Evolutionary conservation across 1,140 invertebrate species (phyloP).

Genomic region (Hycleus phaleratus): DNA sequence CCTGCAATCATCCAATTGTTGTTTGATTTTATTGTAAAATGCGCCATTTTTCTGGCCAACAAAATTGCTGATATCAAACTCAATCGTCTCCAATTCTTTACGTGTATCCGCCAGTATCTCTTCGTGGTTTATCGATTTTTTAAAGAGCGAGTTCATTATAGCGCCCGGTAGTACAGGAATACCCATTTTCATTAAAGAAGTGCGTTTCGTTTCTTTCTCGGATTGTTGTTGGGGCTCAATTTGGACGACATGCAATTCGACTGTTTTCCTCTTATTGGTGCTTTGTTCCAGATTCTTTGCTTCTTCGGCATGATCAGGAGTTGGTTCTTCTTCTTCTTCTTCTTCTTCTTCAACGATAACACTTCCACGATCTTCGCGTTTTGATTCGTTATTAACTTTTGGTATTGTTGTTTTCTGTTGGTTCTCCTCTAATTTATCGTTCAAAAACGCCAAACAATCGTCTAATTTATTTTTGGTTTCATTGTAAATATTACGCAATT

Average conservation of each 20-base stretch:
- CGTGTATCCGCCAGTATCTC: constrained; percentile 18
- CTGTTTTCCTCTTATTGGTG: constrained; percentile 17
- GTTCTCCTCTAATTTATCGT: constrained; percentile 21
- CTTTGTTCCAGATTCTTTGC: no score
- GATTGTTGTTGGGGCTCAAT: constrained; percentile 14
- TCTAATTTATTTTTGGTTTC: constrained; percentile 18
- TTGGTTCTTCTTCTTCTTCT: neutral
- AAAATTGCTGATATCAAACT: constrained; percentile 26
- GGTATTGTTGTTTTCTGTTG: constrained; percentile 9
- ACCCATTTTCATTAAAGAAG: constrained; percentile 27
- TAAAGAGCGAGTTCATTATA: constrained; percentile 9
- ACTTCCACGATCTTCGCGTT: neutral
- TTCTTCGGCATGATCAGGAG: no score
- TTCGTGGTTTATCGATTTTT: neutral
- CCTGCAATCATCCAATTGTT: neutral
- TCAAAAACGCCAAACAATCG: constrained; percentile 12
- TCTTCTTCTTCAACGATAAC: constrained; percentile 6
- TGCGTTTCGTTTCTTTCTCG: constrained; percentile 21
- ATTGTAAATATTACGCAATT: constrained; percentile 20
- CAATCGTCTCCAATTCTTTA: constrained; percentile 18
- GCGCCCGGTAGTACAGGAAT: constrained; percentile 29
- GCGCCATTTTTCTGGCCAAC: constrained; percentile 20
- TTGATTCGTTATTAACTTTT: neutral
- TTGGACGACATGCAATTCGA: constrained; percentile 21
- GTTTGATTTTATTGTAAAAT: constrained; percentile 6